Conservation (phyloP, 37 sponge, comb jelly and placozoan species). For the Corticium candelabrum region DNA sequence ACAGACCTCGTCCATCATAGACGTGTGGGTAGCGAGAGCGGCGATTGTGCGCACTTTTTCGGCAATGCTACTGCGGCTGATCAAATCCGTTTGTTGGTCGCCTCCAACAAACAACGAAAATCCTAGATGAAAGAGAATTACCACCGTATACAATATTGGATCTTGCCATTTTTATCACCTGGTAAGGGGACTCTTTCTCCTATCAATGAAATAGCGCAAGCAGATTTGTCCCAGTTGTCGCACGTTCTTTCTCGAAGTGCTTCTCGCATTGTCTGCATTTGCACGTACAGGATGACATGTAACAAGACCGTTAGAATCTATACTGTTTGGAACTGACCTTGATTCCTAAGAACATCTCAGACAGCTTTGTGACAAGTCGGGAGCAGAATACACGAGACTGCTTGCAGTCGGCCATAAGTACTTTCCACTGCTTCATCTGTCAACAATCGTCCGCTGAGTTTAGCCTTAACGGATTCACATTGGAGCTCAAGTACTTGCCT, state of each 20-base stretch:
- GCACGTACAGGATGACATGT: neutral
- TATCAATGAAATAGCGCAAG: neutral
- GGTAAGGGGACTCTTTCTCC: constrained; percentile 6
- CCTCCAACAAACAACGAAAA: constrained; percentile 1
- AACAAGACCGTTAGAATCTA: neutral
- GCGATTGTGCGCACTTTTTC: neutral
- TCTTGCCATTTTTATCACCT: neutral
- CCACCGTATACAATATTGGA: neutral
- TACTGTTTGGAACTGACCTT: constrained; percentile 8
- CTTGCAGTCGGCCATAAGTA: constrained; percentile 15
- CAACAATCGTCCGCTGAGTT: neutral
- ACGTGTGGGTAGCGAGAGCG: constrained; percentile 14
- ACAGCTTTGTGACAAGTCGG: constrained; percentile 20
- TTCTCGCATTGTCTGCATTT: constrained; percentile 13
- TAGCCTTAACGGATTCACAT: neutral
- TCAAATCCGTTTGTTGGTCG: neutral
- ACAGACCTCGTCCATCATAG: constrained; percentile 23
- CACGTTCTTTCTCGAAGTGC: constrained; percentile 3
- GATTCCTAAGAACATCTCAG: constrained; percentile 18
- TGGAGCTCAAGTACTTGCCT: neutral
- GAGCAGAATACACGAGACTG: constrained; percentile 24
- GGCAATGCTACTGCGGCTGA: neutral
- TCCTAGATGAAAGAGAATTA: neutral
- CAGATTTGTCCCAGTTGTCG: constrained; percentile 12
- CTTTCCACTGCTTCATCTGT: constrained; percentile 33